These are phyloP conservation scores for Fopius arisanus DNA, from an alignment of 1,140 invertebrate species.

Conservation along the genomic window DNA sequence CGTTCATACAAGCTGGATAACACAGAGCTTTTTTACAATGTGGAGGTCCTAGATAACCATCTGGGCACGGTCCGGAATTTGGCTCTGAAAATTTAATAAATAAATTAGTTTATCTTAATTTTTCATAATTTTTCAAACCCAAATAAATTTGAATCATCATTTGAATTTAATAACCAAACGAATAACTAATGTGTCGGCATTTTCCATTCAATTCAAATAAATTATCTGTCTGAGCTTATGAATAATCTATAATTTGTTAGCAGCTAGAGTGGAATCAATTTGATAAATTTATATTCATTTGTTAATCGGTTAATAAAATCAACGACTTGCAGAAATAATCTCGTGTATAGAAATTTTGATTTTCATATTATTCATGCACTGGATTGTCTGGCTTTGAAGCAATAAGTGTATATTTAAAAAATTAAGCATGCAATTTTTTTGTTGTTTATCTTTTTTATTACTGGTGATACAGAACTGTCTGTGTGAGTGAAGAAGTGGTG, in stretches of 20 bases:
- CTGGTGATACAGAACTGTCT: conserved; percentile 63
- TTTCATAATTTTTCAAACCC: not conserved
- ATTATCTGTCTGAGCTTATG: not conserved
- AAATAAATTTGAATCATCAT: not conserved
- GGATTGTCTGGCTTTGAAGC: not conserved
- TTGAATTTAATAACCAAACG: not conserved
- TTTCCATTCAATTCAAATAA: not conserved
- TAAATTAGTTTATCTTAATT: conserved; percentile 20
- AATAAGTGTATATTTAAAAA: not conserved
- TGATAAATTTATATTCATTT: not conserved
- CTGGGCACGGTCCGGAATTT: conserved; percentile 87
- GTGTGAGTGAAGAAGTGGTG: conserved; percentile 57
- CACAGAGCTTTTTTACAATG: conserved; percentile 88
- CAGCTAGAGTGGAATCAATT: no score
- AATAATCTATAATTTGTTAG: no score
- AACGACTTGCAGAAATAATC: not conserved
- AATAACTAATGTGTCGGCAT: not conserved
- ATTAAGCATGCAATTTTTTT: conserved; percentile 36
- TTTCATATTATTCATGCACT: not conserved
- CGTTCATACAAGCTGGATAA: conserved; percentile 92
- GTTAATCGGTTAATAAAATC: not conserved
- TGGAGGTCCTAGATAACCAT: conserved; percentile 85
- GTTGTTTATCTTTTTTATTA: conserved; percentile 54
- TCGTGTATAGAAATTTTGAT: not conserved
- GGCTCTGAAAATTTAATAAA: conserved; percentile 69